Conservation (phyloP, 1,140 invertebrate genomes). For the Conopomorpha cramerella region DNA sequence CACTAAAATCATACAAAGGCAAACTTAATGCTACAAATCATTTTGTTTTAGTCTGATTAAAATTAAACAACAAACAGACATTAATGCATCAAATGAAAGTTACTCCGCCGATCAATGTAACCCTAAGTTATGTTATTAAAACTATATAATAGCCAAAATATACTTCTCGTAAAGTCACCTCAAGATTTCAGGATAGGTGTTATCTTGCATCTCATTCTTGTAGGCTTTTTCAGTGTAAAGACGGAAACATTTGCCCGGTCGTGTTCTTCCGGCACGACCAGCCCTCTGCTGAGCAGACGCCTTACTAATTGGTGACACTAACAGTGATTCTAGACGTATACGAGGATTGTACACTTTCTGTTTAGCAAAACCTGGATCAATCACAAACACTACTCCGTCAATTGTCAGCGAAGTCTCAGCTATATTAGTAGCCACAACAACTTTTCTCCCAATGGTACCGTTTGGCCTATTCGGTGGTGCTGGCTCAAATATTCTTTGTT, state of each 20-base stretch:
- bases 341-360: conserved; percentile 71
- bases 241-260: conserved; percentile 97
- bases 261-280: conserved; percentile 94
- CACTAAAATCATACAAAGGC: no score
- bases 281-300: conserved; percentile 99
- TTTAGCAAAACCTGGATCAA: conserved; percentile 99
- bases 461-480: conserved; percentile 91
- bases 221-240: conserved; percentile 99
- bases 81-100: no score
- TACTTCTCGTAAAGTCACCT: conserved; percentile 29
- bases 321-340: conserved; percentile 90
- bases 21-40: no score
- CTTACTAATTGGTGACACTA: conserved; percentile 98
- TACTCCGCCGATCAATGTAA: no score
- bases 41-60: no score
- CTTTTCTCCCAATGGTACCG: conserved; percentile 93
- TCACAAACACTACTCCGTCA: conserved; percentile 99
- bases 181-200: conserved; percentile 99
- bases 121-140: no score
- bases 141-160: no score
- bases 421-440: conserved; percentile 98
- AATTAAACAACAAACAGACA: no score
- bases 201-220: conserved; percentile 99
- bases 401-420: conserved; percentile 99
- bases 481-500: conserved; percentile 97